Conservation (phyloP, 2,888 invertebrate species). For the Alviniconcha strummeri region DNA sequence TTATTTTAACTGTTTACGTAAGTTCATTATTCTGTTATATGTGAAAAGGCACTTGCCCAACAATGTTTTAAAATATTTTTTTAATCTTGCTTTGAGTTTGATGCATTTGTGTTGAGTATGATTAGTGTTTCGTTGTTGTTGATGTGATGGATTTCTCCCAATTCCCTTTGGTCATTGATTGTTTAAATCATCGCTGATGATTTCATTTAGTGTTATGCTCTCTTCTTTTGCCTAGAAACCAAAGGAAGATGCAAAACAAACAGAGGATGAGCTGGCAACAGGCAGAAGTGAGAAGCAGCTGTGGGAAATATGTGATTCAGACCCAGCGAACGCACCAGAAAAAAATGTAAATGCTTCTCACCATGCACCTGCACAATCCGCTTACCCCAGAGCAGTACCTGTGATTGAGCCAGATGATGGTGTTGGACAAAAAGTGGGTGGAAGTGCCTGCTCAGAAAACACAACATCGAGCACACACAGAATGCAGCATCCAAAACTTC, state of each 20-base stretch:
- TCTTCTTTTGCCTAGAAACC: conserved; percentile 1
- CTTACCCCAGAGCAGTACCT: neutral
- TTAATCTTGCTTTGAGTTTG: no score
- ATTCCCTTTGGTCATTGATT: no score
- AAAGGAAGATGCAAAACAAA: neutral
- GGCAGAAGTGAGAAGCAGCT: conserved; percentile 1
- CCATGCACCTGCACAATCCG: neutral
- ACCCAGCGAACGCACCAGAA: neutral
- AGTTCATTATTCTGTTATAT: no score
- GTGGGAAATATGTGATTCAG: conserved; percentile 13
- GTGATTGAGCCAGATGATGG: neutral
- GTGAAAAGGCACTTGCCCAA: no score
- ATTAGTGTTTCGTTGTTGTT: no score
- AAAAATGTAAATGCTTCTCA: neutral
- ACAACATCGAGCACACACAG: neutral
- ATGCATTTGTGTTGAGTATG: no score
- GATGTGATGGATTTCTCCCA: no score
- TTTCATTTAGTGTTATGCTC: neutral
- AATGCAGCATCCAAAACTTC: neutral
- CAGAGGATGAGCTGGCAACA: neutral
- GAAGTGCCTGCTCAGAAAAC: neutral
- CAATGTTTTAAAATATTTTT: no score
- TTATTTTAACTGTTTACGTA: no score
- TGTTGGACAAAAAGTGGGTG: neutral
- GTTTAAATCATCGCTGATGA: neutral